phyloP scores from a whole-genome alignment of 2,797 vertebrate species.

The Cercopithecus petaurista region DNA sequence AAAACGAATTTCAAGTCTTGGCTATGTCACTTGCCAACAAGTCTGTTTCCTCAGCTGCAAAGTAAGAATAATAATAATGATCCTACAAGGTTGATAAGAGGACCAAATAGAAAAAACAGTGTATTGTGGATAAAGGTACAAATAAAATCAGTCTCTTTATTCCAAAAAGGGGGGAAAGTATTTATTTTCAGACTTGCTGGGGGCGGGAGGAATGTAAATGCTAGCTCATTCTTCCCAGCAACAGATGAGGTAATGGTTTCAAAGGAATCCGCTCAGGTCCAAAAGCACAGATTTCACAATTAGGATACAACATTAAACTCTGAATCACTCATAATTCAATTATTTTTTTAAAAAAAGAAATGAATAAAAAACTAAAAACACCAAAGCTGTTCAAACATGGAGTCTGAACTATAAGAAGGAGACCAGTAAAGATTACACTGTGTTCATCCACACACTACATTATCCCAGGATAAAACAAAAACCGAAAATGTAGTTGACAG shows the following conservation, averaged over 20 bases:
- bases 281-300: slow-evolving; percentile 72
- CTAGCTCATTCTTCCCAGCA: slow-evolving; percentile 43
- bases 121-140: not conserved
- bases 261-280: slow-evolving; percentile 6
- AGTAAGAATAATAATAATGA: not conserved
- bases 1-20: slow-evolving; percentile 2
- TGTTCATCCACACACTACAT: slow-evolving; percentile 72
- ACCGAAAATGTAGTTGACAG: not conserved
- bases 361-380: slow-evolving; percentile 57
- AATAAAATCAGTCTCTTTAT: slow-evolving; percentile 45
- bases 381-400: slow-evolving; percentile 80
- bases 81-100: not conserved
- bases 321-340: slow-evolving; percentile 66
- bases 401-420: slow-evolving; percentile 78
- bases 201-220: not conserved
- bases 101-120: slow-evolving; percentile 3
- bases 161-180: slow-evolving; percentile 16
- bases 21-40: not conserved
- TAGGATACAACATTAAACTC: slow-evolving; percentile 48
- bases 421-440: slow-evolving; percentile 59
- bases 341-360: slow-evolving; percentile 15
- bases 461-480: slow-evolving; percentile 78
- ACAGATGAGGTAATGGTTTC: slow-evolving; percentile 56
- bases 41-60: slow-evolving; percentile 26
- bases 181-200: slow-evolving; percentile 38